Percentiles rank a stretch among this genome's conserved stretches.
phyloP scores from a whole-genome alignment of 2,888 invertebrate species.

The Leptopilina syphax region DNA sequence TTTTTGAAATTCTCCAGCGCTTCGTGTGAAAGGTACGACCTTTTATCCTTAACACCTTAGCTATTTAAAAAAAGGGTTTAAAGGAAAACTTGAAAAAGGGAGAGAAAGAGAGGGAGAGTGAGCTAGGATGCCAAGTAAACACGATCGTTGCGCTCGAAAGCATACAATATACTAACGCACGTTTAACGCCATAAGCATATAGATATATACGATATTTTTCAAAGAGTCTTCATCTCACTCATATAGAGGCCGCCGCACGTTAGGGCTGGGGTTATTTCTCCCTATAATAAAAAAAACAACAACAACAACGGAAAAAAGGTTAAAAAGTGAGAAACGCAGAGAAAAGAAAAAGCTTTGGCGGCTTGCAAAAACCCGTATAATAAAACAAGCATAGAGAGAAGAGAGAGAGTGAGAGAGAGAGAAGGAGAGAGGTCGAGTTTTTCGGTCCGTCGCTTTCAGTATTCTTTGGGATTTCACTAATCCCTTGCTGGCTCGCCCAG shows the following conservation, averaged over 20 bases:
- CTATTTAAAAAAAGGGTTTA: conserved; percentile 13
- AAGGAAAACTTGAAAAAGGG: conserved; percentile 21
- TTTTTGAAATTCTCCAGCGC: background rate
- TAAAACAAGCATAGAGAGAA: conserved; percentile 47
- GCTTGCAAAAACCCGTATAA: conserved; percentile 37
- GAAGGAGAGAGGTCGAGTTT: conserved; percentile 53
- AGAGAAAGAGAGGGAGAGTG: too few relatives aligned
- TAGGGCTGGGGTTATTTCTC: conserved; percentile 52
- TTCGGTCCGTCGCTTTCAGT: conserved; percentile 70
- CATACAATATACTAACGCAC: conserved; percentile 41
- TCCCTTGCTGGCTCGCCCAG: conserved; percentile 61
- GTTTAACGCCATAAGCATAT: conserved; percentile 48
- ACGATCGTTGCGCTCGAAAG: conserved; percentile 47
- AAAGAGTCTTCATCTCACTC: conserved; percentile 48
- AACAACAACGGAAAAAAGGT: conserved; percentile 32
- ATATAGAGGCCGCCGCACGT: background rate
- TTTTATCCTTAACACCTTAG: background rate
- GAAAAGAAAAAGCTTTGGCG: conserved; percentile 32
- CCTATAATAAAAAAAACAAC: conserved; percentile 31
- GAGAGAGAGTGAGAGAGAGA: too few relatives aligned
- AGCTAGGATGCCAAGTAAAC: conserved; percentile 43
- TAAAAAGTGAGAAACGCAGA: conserved; percentile 44
- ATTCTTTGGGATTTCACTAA: conserved; percentile 64
- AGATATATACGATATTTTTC: conserved; percentile 53
- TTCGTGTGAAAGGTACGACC: conserved; percentile 16